Evolutionary conservation across 1,140 invertebrate species (phyloP), one percentile per base, ranked within the genome.

Genomic region (Macrotrachela quadricornifera): DNA sequence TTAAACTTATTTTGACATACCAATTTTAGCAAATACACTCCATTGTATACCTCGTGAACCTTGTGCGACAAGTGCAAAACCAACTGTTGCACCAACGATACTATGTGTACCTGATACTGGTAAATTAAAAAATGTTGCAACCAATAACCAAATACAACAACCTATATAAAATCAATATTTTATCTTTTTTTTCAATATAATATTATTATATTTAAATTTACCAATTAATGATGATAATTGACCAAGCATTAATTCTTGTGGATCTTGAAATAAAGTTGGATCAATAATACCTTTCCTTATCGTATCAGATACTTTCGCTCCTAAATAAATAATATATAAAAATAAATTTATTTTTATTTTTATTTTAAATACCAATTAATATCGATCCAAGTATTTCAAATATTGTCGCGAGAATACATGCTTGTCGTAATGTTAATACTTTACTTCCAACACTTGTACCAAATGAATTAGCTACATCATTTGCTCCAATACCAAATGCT

Each of bases 391-490:
- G 60, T 13, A 74, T 82, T 73, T 97, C 92, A 66, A 95, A 96
- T 56, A 97, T 77, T 0, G 87, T 88, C 4, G 88, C 92, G 49
- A 97, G 71, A 52, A 88, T 76, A 62, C 90, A 97, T 3, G 91
- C 92, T 63, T 86, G 82, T 51, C 78, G 74, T 45, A 97, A 78
- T 6, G 85, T 90, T 15, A 97, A 73, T 3, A 96, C 92, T 63
- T 86, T 85, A 15, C 86, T 81, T 10, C 92, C 92, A 10, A 97
- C 90, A 53, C 83, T 88, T 6, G 92, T 95, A 0, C 91, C 91
- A 66, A 97, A 96, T 8, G 86, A 88, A 65, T 97, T 97, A 46
- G 92, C 92, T 46, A 96, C 91, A 74, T 97, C 92, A 66, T 97
- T 97, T 37, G 90, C 91, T 21, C 92, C 90, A 61, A 96, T 92